phyloP scores from a whole-genome alignment of 2,888 invertebrate species.

The Tipula confusa region DNA sequence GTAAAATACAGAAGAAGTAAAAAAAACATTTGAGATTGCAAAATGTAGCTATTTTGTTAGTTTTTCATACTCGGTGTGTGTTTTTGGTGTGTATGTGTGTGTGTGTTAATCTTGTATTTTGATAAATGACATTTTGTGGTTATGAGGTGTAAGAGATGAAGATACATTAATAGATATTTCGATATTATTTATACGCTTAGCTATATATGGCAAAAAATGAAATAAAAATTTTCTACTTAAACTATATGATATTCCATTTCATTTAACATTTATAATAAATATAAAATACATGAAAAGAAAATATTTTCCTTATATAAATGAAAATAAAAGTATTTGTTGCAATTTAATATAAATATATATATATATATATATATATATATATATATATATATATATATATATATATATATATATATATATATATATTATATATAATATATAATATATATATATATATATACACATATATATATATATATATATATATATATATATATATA shows the following conservation, averaged over 20 bases:
- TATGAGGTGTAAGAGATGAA: slow-evolving; percentile 25
- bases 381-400: not conserved
- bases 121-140: slow-evolving; percentile 20
- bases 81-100: not conserved
- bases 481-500: not conserved
- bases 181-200: not conserved
- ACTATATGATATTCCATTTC: slow-evolving; percentile 20
- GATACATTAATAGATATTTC: slow-evolving; percentile 9
- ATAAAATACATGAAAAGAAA: not conserved
- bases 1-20: not conserved
- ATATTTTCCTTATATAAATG: not conserved
- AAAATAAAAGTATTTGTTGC: not conserved
- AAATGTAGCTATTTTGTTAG: not conserved
- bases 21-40: not conserved
- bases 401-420: not conserved
- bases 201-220: not conserved
- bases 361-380: too few species aligned
- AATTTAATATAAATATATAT: not conserved
- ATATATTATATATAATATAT: too few species aligned
- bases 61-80: not conserved
- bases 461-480: not conserved
- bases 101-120: not conserved
- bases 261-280: slow-evolving; percentile 20
- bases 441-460: not conserved
- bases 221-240: not conserved